phyloP scores from a whole-genome alignment of 2,888 invertebrate genomes.

The Embidobia sp. region DNA sequence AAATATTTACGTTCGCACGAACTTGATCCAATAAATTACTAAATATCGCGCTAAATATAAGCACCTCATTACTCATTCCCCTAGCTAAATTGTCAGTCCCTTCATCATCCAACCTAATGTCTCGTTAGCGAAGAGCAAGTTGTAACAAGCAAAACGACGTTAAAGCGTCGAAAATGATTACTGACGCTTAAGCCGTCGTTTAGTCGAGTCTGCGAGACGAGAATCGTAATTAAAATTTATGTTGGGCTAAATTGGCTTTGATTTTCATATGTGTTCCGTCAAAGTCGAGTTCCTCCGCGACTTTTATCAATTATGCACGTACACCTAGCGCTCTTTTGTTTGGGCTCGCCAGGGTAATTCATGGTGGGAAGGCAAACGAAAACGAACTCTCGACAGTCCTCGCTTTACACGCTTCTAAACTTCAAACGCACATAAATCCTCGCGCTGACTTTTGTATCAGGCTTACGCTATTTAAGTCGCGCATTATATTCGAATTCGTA shows the following conservation, averaged over 20 bases:
- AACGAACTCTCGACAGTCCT: constrained; percentile 44
- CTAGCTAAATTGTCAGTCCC: constrained; percentile 1
- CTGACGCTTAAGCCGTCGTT: too few relatives aligned
- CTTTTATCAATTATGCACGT: constrained; percentile 50
- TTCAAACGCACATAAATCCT: constrained; percentile 35
- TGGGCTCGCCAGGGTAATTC: constrained; percentile 27
- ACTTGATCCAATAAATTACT: constrained; percentile 29
- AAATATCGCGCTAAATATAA: constrained; percentile 17
- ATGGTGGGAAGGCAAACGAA: constrained; percentile 22
- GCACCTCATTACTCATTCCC: constrained; percentile 8
- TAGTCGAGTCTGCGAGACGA: too few relatives aligned
- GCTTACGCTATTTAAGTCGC: constrained; percentile 33
- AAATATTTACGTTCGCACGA: constrained; percentile 42
- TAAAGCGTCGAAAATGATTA: too few relatives aligned
- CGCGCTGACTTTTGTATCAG: constrained; percentile 43
- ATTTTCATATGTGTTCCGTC: too few relatives aligned
- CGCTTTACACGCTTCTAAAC: constrained; percentile 45
- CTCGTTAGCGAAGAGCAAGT: too few relatives aligned
- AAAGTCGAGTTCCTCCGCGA: constrained; percentile 24
- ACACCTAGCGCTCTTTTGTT: constrained; percentile 33
- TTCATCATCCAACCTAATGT: not conserved
- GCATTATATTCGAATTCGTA: constrained; percentile 41
- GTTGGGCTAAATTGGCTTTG: too few relatives aligned
- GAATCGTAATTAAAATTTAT: too few relatives aligned
- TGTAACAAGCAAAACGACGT: too few relatives aligned